Base-by-base conservation (phyloP, 2,888 invertebrate genomes). In the Linnaemya tessellans region DNA sequence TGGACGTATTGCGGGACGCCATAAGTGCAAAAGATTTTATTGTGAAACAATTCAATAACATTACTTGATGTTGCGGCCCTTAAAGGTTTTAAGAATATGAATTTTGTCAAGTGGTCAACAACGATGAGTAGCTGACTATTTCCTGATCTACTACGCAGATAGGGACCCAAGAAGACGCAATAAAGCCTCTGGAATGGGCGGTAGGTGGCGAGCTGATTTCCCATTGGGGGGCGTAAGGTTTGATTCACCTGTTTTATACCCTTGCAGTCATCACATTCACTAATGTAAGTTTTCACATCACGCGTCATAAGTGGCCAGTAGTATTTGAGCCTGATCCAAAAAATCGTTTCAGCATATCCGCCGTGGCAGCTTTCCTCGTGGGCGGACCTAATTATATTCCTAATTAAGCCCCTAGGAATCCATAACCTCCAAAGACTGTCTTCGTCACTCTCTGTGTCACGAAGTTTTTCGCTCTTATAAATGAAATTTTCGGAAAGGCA, bases 401-500 rank as follows among this genome's bases (percentile, higher is more conserved):
- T n/a, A 46, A n/a, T n/a, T 15, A 46, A 15, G 7, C n/a, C 15
- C n/a, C 7, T 46, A n/a, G 46, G 46, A 46, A 46, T n/a, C 3
- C 46, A 46, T 7, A n/a, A 15, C n/a, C 46, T 46, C 46, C 46
- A 46, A n/a, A 46, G 46, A n/a, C 46, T 46, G 15, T 51, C 51
- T 30, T 77, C 75, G 13, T 77, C 54, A 11, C 49, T 30, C 58
- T 30, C 30, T 5, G 30, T 30, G 30, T 5, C 5, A 30, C 30
- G 30, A 30, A 30, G 5, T 30, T 30, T 41, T 18, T 67, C 60
- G 3, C 78, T 18, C n/a, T 78, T 77, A 20, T 65, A 83, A 3
- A 83, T n/a, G 11, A 60, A 43, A n/a, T 49, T 41, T 25, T 77
- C 71, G 51, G 77, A 15, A 15, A 46, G 46, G 4, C 46, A 46